Evolutionary conservation across 2,797 vertebrate species (phyloP).

Genomic region (Hoplostethus mediterraneus): DNA sequence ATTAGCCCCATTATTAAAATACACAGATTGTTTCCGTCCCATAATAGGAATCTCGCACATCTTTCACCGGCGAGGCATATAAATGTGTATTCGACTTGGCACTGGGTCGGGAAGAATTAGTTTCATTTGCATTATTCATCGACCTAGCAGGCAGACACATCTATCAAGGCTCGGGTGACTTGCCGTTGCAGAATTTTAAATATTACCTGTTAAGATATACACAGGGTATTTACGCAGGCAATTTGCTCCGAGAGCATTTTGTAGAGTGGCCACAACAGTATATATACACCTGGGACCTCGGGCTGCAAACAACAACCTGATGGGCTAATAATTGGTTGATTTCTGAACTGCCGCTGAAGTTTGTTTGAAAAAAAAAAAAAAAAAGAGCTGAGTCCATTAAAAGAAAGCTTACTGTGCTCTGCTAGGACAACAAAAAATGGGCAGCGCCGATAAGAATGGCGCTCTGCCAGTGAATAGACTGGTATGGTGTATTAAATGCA

Average conservation of each 20-base stretch:
- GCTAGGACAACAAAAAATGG: slow-evolving; percentile 31
- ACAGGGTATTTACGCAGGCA: slow-evolving; percentile 71
- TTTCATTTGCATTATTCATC: slow-evolving; percentile 81
- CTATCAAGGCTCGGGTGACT: slow-evolving; percentile 70
- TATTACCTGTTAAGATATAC: slow-evolving; percentile 71
- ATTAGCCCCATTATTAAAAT: slow-evolving; percentile 64
- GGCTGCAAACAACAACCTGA: slow-evolving; percentile 56
- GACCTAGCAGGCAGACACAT: slow-evolving; percentile 68
- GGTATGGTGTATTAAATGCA: slow-evolving; percentile 54
- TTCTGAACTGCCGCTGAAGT: slow-evolving; percentile 54
- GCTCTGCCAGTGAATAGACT: slow-evolving; percentile 41
- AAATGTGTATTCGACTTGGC: slow-evolving; percentile 71
- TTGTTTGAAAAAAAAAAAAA: slow-evolving; percentile 24
- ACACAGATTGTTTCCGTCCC: slow-evolving; percentile 67
- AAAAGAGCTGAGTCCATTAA: slow-evolving; percentile 50
- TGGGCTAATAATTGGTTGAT: slow-evolving; percentile 68
- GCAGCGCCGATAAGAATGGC: slow-evolving; percentile 28
- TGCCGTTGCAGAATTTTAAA: slow-evolving; percentile 71
- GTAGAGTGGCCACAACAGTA: slow-evolving; percentile 53
- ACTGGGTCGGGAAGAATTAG: slow-evolving; percentile 71
- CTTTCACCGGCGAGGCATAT: slow-evolving; percentile 65
- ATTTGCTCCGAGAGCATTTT: slow-evolving; percentile 59
- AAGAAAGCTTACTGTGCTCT: slow-evolving; percentile 51
- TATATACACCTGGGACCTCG: slow-evolving; percentile 30
- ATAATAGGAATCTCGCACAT: slow-evolving; percentile 71